Percentiles rank a stretch among this genome's conserved stretches.
phyloP scores from a whole-genome alignment of 2,797 vertebrate species.

The Girardinus metallicus region DNA sequence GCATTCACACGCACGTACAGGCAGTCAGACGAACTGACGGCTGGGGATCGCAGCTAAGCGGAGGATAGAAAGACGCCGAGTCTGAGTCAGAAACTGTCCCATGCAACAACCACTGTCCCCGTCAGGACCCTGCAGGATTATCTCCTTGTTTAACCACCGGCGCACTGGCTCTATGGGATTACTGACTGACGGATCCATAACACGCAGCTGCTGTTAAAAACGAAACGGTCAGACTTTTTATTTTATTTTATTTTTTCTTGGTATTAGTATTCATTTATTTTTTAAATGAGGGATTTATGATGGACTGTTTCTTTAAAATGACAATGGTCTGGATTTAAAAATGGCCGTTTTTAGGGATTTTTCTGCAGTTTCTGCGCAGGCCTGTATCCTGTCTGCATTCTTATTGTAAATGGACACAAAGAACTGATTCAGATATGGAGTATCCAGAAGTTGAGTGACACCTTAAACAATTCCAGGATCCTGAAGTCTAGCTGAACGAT shows the following conservation, averaged over 20 bases:
- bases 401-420: not conserved
- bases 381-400: not conserved
- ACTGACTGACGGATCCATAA: constrained; percentile 14
- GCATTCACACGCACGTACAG: not conserved
- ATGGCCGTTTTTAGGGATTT: not conserved
- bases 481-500: not conserved
- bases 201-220: constrained; percentile 11
- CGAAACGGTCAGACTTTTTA: constrained; percentile 61
- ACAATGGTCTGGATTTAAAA: not conserved
- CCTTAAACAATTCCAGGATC: not conserved
- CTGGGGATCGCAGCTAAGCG: not conserved
- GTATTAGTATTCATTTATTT: too few species aligned
- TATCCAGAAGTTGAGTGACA: not conserved
- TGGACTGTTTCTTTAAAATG: not conserved
- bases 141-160: not conserved
- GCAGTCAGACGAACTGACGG: not conserved
- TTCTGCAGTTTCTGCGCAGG: not conserved
- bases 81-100: not conserved
- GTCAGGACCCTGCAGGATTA: not conserved
- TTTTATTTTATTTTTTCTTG: rapidly evolving
- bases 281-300: not conserved
- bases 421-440: not conserved
- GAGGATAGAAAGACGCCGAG: not conserved
- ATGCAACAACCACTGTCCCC: not conserved
- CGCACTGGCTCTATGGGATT: constrained; percentile 7